Base-by-base conservation (phyloP, 2,888 invertebrate species). In the Aradus depressus region DNA sequence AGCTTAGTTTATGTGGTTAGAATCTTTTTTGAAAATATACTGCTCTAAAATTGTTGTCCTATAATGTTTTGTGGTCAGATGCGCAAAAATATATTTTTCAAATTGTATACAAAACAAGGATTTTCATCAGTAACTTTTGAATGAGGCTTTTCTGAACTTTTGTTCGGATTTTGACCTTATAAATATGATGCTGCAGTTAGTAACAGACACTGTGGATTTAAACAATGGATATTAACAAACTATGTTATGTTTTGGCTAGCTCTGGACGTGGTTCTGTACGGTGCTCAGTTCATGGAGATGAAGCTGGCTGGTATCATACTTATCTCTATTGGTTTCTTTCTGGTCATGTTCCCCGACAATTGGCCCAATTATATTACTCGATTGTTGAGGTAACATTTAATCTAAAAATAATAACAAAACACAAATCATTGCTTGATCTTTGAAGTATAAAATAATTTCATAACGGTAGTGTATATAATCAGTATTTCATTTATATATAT, bases 321-420 rank as follows among this genome's bases (percentile, higher is more conserved):
- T 49, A 91, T 93, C 62, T 79, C 84, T 1, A 84, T 89, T 50
- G 92, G 93, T 47, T 91, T 93, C 72, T 84, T 90, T 68, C 75
- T 93, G 49, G 92, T 93, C 56, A 86, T 93, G 82, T 85, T 93
- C 62, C 93, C 93, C 0, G 89, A 90, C 68, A 91, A 93, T 72
- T 93, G 93, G 93, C 91, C 92, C 1, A 88, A 91, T 67, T 92
- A 91, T 68, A 87, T 92, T 68, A 90, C 89, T 64, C 76, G 88
- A 61, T 74, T 91, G 55, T 74, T 92, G 62, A 81, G 90, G 89
- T 90, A 74, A 71, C 73, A 21, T 41, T 14, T 3, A 52, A 58
- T 53, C 60, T n/a, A n/a, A n/a, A n/a, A 25, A 12, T 28, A 41
- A 26, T 23, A 5, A 42, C 22, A 22, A 42, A 42, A 22, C 18